These are phyloP conservation scores for Montipora capricornis DNA, from an alignment of 64 coral and sea anemone species.

Conservation along the genomic window DNA sequence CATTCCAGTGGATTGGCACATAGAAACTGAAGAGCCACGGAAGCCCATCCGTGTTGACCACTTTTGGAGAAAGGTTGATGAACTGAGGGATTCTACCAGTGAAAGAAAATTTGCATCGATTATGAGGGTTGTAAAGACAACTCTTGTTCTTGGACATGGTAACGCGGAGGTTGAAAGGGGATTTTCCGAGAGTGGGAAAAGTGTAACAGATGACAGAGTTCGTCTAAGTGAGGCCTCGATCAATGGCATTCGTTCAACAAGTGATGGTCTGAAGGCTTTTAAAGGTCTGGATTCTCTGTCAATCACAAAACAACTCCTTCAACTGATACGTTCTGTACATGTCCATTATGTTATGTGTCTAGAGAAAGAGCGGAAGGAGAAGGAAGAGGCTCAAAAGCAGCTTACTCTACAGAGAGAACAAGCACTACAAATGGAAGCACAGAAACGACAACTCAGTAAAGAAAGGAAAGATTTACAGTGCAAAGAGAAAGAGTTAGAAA, in stretches of 20 bases:
- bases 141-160: conserved; percentile 55
- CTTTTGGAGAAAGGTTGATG: conserved; percentile 68
- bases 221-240: conserved; percentile 65
- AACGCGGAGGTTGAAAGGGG: conserved; percentile 52
- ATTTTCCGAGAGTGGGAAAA: conserved; percentile 73
- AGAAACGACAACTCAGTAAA: conserved; percentile 10
- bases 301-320: conserved; percentile 64
- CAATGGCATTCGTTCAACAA: conserved; percentile 67
- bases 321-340: conserved; percentile 66
- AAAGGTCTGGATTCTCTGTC: conserved; percentile 65
- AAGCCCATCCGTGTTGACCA: conserved; percentile 59
- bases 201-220: conserved; percentile 61
- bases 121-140: conserved; percentile 65
- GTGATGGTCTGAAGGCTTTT: conserved; percentile 79
- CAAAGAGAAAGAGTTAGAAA: conserved; percentile 54
- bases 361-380: conserved; percentile 51
- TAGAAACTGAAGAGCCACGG: conserved; percentile 45
- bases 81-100: conserved; percentile 52
- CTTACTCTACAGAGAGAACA: conserved; percentile 53
- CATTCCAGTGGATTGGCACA: conserved; percentile 67
- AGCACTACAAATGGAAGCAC: conserved; percentile 15
- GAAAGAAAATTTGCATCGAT: conserved; percentile 55
- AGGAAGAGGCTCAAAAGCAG: conserved; percentile 49
- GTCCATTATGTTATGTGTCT: conserved; percentile 53
- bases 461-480: conserved; percentile 47